A percentile compares a stretch with the other conserved stretches of the same genome.
Conservation (phyloP, 2,113 vertebrate genomes). For the Oceanodroma tethys region DNA sequence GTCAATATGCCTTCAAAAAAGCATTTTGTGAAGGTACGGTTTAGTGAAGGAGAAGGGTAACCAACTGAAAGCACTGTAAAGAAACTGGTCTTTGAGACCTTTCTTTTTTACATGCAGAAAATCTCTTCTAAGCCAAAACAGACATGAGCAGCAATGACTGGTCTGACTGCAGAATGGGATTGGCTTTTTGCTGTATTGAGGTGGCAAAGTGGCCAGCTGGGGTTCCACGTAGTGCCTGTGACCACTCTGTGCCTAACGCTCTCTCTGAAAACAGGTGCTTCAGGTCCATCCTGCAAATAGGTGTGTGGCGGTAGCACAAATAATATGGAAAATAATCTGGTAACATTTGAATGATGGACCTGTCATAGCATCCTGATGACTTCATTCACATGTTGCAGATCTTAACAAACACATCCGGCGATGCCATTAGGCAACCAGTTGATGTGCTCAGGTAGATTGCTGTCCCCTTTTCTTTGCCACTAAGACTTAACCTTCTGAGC, state of each 20-base stretch:
- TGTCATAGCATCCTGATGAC: background rate
- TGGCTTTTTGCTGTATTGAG: background rate
- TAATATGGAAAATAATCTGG: background rate
- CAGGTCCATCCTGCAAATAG: background rate
- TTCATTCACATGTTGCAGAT: background rate
- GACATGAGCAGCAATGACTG: background rate
- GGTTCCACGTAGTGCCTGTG: background rate
- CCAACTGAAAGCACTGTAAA: background rate
- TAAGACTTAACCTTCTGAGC: background rate
- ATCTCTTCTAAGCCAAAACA: background rate
- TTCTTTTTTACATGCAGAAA: background rate
- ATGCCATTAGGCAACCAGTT: background rate
- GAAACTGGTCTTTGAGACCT: background rate
- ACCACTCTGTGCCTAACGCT: background rate
- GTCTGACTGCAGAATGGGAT: background rate
- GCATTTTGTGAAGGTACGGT: background rate
- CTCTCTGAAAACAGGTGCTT: background rate
- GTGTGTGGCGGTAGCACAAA: background rate
- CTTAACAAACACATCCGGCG: background rate
- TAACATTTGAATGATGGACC: background rate
- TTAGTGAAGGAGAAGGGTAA: conserved; percentile 24
- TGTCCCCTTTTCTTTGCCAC: background rate
- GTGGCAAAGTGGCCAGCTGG: background rate
- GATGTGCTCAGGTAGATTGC: background rate
- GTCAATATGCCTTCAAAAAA: conserved; percentile 13